These are phyloP conservation scores for Sebastes kiyomatsui DNA, from an alignment of 2,797 vertebrate genomes.

Conservation along the genomic window DNA sequence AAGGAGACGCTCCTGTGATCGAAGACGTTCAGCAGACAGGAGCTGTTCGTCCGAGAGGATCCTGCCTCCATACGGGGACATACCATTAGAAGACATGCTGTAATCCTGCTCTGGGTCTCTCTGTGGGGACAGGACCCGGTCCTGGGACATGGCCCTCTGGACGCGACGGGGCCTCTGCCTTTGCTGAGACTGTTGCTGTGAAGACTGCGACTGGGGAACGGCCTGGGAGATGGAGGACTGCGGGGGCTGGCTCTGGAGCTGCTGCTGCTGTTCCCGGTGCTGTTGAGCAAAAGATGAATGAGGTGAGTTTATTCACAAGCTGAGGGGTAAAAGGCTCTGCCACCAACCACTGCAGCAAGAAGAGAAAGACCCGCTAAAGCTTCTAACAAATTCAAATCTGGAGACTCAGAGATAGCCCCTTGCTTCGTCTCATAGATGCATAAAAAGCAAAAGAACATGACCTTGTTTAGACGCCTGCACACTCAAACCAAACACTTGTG, in stretches of 20 bases:
- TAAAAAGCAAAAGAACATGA: slow-evolving; percentile 3
- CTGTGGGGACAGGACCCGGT: slow-evolving; percentile 92
- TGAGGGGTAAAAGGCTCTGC: slow-evolving; percentile 21
- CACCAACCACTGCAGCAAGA: slow-evolving; percentile 9
- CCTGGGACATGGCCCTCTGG: slow-evolving; percentile 98
- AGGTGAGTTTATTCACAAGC: slow-evolving; percentile 42
- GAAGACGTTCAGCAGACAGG: slow-evolving; percentile 93
- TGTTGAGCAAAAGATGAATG: slow-evolving; percentile 63
- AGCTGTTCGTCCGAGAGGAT: slow-evolving; percentile 97
- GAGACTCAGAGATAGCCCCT: slow-evolving; percentile 1
- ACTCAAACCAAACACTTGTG: slow-evolving; percentile 9
- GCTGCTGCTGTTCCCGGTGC: slow-evolving; percentile 73
- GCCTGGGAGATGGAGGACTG: slow-evolving; percentile 72
- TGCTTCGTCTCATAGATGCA: slow-evolving; percentile 1
- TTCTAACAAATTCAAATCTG: slow-evolving; percentile 19
- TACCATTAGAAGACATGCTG: slow-evolving; percentile 83
- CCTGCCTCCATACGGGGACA: slow-evolving; percentile 88
- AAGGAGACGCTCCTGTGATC: slow-evolving; percentile 95
- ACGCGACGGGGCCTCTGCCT: slow-evolving; percentile 92
- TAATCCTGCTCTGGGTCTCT: slow-evolving; percentile 87
- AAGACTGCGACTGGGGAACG: slow-evolving; percentile 65
- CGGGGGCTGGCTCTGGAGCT: slow-evolving; percentile 70
- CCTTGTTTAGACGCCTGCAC: slow-evolving; percentile 26
- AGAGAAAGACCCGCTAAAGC: neutral
- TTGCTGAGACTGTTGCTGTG: slow-evolving; percentile 84